These are phyloP conservation scores for Agrotis exclamationis DNA, from an alignment of 2,888 invertebrate genomes.

Conservation along the genomic window DNA sequence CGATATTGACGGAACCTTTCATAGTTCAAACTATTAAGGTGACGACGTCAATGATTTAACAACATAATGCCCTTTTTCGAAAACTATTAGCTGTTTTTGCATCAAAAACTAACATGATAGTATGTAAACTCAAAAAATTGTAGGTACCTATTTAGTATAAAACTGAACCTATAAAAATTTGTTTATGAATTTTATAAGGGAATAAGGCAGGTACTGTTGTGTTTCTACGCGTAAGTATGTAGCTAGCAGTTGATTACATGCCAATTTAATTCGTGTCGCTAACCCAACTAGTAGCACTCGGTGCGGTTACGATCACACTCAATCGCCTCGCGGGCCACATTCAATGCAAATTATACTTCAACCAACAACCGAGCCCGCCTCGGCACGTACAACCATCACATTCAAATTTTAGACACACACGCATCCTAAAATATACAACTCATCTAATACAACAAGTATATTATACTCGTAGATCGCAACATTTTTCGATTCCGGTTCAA, in stretches of 20 bases:
- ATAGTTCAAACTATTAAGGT: not conserved
- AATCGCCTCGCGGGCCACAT: conserved; percentile 62
- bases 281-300: conserved; percentile 14
- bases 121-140: not conserved
- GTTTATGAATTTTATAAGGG: no score
- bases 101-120: not conserved
- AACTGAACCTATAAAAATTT: no score
- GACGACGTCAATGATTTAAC: no score
- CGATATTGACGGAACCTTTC: not conserved
- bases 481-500: conserved; percentile 17
- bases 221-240: not conserved
- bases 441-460: conserved; percentile 29
- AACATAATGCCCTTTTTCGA: no score
- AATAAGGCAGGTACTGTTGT: not conserved
- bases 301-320: conserved; percentile 46
- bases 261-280: conserved; percentile 34
- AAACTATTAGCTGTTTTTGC: no score
- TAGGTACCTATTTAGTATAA: not conserved
- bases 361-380: conserved; percentile 46
- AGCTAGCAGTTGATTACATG: conserved; percentile 13
- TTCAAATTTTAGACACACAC: conserved; percentile 49
- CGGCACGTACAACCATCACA: conserved; percentile 50
- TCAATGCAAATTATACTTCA: conserved; percentile 74
- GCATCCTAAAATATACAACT: conserved; percentile 48
- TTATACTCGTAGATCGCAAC: conserved; percentile 16